Conservation (phyloP, 2,888 invertebrate species). For the Chrysopilus asiliformis region DNA sequence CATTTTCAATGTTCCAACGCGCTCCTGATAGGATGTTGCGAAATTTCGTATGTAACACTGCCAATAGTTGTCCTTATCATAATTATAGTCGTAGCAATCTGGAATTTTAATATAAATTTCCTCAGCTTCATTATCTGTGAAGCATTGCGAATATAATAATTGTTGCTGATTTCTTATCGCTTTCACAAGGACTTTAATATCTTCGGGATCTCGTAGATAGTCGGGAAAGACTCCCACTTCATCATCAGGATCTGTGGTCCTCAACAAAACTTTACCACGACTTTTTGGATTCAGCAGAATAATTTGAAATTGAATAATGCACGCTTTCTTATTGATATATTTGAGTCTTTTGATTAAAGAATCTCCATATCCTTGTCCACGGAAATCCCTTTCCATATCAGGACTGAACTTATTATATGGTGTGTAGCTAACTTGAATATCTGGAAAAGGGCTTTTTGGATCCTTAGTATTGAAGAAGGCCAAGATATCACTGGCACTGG, state of each 20-base stretch:
- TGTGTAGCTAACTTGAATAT: conserved; percentile 54
- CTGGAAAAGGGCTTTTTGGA: conserved; percentile 38
- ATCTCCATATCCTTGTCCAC: conserved; percentile 57
- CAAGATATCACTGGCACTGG: conserved; percentile 64
- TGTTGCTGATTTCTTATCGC: not conserved
- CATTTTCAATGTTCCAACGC: conserved; percentile 62
- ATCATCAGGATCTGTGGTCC: no score
- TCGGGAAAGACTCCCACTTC: no score
- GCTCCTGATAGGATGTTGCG: conserved; percentile 59
- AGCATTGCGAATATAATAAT: not conserved
- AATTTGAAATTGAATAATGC: conserved; percentile 63
- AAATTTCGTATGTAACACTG: conserved; percentile 56
- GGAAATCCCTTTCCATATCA: conserved; percentile 77
- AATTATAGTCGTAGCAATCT: conserved; percentile 17
- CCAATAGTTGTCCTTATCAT: conserved; percentile 47
- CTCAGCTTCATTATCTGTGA: not conserved
- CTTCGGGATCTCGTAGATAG: no score
- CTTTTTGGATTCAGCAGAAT: no score
- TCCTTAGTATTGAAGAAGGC: conserved; percentile 75
- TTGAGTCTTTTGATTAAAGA: not conserved
- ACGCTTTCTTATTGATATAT: conserved; percentile 55
- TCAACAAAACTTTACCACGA: no score
- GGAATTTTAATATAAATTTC: not conserved
- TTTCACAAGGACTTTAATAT: no score
- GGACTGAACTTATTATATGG: conserved; percentile 82